Percentiles rank a stretch among this genome's conserved stretches.
Evolutionary conservation across 2,888 invertebrate species (phyloP).

Genomic region (Chymomyza caudatula): DNA sequence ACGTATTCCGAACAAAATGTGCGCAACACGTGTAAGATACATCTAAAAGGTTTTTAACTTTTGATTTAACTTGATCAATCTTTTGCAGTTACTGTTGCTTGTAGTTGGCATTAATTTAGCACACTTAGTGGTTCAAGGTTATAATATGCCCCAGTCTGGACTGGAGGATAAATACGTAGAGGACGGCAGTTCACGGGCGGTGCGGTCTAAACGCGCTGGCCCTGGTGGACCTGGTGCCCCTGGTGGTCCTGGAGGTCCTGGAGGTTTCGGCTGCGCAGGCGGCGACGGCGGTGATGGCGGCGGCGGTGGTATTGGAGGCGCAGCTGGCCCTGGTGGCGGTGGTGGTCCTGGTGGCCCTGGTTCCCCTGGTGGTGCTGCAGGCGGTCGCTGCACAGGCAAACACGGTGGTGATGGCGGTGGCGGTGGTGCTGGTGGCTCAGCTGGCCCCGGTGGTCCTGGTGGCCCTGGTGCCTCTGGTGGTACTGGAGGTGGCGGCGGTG

Average conservation of each 20-base stretch:
- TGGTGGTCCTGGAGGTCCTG: conserved; percentile 52
- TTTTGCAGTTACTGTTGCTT: conserved; percentile 31
- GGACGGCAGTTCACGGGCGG: conserved; percentile 34
- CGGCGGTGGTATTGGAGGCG: no score
- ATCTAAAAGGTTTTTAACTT: background rate
- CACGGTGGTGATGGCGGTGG: no score
- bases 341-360: no score
- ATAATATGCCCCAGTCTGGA: conserved; percentile 41
- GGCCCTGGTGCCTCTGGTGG: no score
- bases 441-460: no score
- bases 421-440: no score
- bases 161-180: conserved; percentile 40
- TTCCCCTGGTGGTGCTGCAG: no score
- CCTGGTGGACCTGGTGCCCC: conserved; percentile 59
- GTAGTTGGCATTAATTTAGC: conserved; percentile 11
- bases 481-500: no score
- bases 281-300: no score
- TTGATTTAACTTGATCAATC: background rate
- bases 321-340: no score
- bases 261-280: conserved; percentile 30
- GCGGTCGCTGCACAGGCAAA: no score
- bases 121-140: conserved; percentile 6
- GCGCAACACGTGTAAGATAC: conserved; percentile 34
- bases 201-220: conserved; percentile 51
- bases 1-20: conserved; percentile 24